Evolutionary conservation across 1,140 invertebrate genomes (phyloP), one percentile per base, ranked within the genome.

Genomic region (Lamellibrachia luymesi): DNA sequence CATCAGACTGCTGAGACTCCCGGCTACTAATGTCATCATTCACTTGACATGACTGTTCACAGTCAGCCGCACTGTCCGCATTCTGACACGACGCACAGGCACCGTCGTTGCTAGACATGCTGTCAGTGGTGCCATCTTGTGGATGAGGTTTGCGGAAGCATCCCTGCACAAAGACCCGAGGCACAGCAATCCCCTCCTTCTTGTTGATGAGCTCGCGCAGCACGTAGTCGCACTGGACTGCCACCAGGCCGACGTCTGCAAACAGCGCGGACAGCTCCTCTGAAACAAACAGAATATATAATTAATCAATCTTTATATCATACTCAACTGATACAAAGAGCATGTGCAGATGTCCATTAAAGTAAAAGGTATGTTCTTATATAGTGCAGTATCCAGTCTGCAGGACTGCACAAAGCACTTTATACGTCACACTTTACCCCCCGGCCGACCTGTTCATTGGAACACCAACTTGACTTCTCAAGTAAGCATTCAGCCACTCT

Each of bases 131-230:
- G 52, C n/a, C 4, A 51, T 27, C 50, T 91, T 22, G 2, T 91
- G 50, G 64, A 49, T 92, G 4, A n/a, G 64, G 64, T 93, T 96
- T 97, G 0, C 94, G 95, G 96, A 98, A 98, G 97, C 98, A 99
- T 27, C 97, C 98, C 96, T 99, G 99, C 10, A 99, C 97, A 97
- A 99, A 99, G 94, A 98, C 98, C 93, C 99, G 97, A 0, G 98
- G 98, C 0, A 98, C 98, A 97, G 98, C 97, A 91, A 99, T 97
- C 50, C 98, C 97, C 96, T 99, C 98, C 95, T 99, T 99, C 56
- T 98, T 96, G 96, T 99, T 99, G 0, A 99, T 96, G 0, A 98
- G 99, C 93, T 98, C 97, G 91, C 98, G 97, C 94, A 98, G 97
- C 13, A 99, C 97, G 96, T 99, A 99, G 1, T 97, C 96, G 95